Base-by-base conservation (phyloP, 2,113 vertebrate genomes). In the Austrofundulus limnaeus region DNA sequence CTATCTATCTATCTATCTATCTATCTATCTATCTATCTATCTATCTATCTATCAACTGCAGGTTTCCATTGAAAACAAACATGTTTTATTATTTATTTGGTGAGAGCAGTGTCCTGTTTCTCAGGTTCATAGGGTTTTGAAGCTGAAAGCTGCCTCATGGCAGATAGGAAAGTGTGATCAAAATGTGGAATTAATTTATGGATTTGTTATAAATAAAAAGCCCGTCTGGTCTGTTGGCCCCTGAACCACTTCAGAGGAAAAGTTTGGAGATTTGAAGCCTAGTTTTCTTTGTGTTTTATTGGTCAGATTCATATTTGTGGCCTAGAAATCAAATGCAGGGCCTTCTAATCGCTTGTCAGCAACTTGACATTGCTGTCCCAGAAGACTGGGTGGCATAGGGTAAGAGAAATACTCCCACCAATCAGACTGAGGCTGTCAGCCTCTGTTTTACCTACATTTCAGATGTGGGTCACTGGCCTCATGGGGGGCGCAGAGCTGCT, bases 141-240 rank as follows among this genome's bases (percentile, higher is more conserved):
- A 68, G n/a, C 54, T 21, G 8, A 21, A 53, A 15, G 31, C 12
- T 31, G 41, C 55, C 39, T n/a, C n/a, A 24, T 3, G 51, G 10
- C 55, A 45, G 19, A 43, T 25, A n/a, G 63, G 37, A 10, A 68
- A 11, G 37, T 45, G 6, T 23, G 24, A 20, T 24, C 15, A n/a
- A 23, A 52, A 47, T 38, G 43, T 24, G 31, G 43, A 38, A 45
- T 68, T 60, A 45, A n/a, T 43, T 38, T 52, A 24, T 23, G 25
- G 47, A 23, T 43, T n/a, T 15, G 2, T 34, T 68, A 34, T 60
- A 43, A 60, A 52, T 39, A 28, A 38, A 53, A 11, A n/a, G 11
- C 20, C 17, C 23, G 14, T 50, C 25, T 71, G 11, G 25, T 57
- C 43, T 61, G 23, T 41, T 52, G 28, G 49, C 15, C 14, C 21